phyloP scores from a whole-genome alignment of 2,797 vertebrate genomes.

The Euphonia xanthogaster region DNA sequence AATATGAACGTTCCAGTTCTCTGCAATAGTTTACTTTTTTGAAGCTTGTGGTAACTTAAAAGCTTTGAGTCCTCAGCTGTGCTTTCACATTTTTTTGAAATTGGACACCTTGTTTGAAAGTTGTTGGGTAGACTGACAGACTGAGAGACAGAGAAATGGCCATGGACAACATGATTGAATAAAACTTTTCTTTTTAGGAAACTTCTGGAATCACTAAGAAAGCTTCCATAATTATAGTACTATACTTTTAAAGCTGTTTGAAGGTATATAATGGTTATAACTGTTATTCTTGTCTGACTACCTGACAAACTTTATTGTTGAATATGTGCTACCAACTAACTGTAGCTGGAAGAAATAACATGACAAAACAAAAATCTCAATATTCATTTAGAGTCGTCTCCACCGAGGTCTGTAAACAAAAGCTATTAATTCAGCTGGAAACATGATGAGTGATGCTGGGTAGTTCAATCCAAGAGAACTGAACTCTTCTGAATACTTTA shows the following conservation, averaged over 20 bases:
- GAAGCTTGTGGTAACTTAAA: background rate
- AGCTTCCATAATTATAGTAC: background rate
- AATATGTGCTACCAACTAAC: background rate
- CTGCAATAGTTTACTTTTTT: background rate
- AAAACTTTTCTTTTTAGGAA: background rate
- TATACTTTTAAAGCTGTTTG: background rate
- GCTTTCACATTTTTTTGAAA: background rate
- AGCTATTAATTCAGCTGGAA: background rate
- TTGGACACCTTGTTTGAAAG: background rate
- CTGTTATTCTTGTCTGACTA: background rate
- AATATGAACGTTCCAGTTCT: background rate
- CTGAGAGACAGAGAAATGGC: background rate
- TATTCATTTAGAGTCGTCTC: background rate
- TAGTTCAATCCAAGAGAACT: background rate
- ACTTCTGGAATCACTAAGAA: background rate
- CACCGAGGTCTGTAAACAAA: background rate
- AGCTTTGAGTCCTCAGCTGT: background rate
- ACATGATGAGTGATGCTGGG: background rate
- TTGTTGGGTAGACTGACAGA: background rate
- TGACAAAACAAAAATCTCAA: background rate
- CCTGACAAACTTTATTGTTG: background rate
- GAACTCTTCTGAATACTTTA: background rate
- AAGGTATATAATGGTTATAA: slow-evolving; percentile 1
- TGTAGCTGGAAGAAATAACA: background rate
- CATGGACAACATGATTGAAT: background rate